Conservation (phyloP, 2,888 invertebrate species). For the Apomyelois bistriatella region DNA sequence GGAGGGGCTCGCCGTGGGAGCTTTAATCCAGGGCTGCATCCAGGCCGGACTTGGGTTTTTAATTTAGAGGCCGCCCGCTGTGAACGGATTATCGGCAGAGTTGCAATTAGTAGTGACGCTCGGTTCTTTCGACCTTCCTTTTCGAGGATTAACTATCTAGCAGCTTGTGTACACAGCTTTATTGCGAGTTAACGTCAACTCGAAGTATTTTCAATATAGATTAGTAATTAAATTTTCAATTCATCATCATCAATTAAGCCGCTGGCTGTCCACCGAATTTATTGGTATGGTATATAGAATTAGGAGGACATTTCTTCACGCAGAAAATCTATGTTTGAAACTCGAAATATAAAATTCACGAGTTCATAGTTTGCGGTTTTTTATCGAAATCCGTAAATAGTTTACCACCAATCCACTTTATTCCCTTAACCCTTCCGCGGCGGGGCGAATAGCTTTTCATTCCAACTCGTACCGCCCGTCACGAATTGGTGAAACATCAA, state of each 20-base stretch:
- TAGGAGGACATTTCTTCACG: too few species aligned
- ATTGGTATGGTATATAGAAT: too few species aligned
- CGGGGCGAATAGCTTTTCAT: conserved; percentile 19
- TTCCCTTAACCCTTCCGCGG: conserved; percentile 15
- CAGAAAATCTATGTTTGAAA: too few species aligned
- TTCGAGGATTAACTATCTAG: conserved; percentile 39
- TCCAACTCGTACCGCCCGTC: conserved; percentile 17
- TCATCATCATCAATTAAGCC: too few species aligned
- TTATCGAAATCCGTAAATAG: neutral
- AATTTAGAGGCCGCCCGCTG: conserved; percentile 75
- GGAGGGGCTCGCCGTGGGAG: conserved; percentile 45
- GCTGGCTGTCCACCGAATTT: too few species aligned
- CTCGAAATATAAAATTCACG: too few species aligned
- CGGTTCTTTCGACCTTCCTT: conserved; percentile 47
- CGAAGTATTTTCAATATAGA: too few species aligned
- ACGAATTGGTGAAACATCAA: conserved; percentile 39
- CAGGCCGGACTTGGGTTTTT: conserved; percentile 67
- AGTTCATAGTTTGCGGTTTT: neutral
- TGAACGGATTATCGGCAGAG: conserved; percentile 70
- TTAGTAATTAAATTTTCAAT: too few species aligned
- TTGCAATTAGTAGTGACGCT: conserved; percentile 66
- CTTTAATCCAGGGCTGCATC: conserved; percentile 53
- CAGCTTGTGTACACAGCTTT: conserved; percentile 28
- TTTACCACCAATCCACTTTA: conserved; percentile 1
- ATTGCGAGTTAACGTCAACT: conserved; percentile 17